Evolutionary conservation across 1,140 invertebrate species (phyloP), one percentile per base, ranked within the genome.

Genomic region (Caenorhabditis tropicalis): DNA sequence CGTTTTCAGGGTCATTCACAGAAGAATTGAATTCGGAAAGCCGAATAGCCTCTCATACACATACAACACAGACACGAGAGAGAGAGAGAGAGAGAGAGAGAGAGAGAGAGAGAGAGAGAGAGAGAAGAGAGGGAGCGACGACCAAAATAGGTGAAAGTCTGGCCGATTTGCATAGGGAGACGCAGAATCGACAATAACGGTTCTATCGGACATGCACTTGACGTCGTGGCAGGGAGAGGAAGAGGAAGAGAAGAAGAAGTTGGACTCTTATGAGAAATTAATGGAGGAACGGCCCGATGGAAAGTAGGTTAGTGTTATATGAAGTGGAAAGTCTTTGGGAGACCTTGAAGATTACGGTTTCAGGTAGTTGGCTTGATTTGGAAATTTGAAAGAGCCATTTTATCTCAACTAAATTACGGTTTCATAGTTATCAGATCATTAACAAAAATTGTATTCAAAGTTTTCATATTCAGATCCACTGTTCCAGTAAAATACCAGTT

Each of bases 1-100:
- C 65, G 65, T 74, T 74, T 74, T 74, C 65, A 74, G 65, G 65
- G 65, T 74, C 65, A 74, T 74, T 74, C 19, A 65, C 29, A 6
- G 19, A 19, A 36, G 58, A 74, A 74, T 74, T 43, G 36, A 74
- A 74, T 43, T 74, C 65, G 65, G 65, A 43, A 46, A 46, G 36
- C 65, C 36, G 29, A 51, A 51, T n/a, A n/a, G n/a, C n/a, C n/a
- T n/a, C n/a, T n/a, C n/a, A n/a, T n/a, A n/a, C n/a, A n/a, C n/a
- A n/a, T n/a, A n/a, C n/a, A n/a, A n/a, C n/a, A n/a, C n/a, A n/a
- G n/a, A n/a, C n/a, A n/a, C n/a, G n/a, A n/a, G n/a, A n/a, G n/a
- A 16, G 43, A 16, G 43, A 46, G 16, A 16, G 43, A 46, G 16
- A 16, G 16, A 46, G 43, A 46, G 43, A 46, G 16, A 46, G 9